Evolutionary conservation across 1,140 invertebrate species (phyloP).

Genomic region (Paraescarpia echinospica): DNA sequence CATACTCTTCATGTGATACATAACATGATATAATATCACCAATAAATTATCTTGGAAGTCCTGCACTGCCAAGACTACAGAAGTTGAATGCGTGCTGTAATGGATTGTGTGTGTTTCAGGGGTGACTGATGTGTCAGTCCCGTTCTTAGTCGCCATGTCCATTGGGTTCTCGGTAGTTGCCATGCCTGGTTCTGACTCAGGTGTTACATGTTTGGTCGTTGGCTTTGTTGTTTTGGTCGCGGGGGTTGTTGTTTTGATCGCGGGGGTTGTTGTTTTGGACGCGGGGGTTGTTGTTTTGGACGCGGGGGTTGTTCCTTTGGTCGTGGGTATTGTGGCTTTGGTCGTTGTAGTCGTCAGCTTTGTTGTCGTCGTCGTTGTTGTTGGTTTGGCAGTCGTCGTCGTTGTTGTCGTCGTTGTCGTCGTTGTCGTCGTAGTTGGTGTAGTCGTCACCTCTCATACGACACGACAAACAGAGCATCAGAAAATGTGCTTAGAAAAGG

Average conservation of each 20-base stretch:
- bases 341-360: not conserved
- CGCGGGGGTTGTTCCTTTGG: not conserved
- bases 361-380: not conserved
- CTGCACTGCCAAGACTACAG: not conserved
- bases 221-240: not conserved
- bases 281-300: not conserved
- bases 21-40: not conserved
- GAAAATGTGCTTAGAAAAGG: no score
- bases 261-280: not conserved
- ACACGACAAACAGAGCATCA: not conserved
- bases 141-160: not conserved
- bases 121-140: not conserved
- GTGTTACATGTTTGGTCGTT: not conserved
- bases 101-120: no score
- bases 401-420: not conserved
- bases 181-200: not conserved
- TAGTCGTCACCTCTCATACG: not conserved
- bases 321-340: not conserved
- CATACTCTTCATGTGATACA: no score
- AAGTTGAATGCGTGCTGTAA: not conserved
- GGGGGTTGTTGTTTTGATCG: not conserved
- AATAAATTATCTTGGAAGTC: not conserved
- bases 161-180: not conserved
- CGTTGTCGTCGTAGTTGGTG: not conserved
- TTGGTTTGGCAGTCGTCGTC: not conserved